phyloP scores from a whole-genome alignment of 2,797 vertebrate genomes.

The Oceanodroma leucorhoa region DNA sequence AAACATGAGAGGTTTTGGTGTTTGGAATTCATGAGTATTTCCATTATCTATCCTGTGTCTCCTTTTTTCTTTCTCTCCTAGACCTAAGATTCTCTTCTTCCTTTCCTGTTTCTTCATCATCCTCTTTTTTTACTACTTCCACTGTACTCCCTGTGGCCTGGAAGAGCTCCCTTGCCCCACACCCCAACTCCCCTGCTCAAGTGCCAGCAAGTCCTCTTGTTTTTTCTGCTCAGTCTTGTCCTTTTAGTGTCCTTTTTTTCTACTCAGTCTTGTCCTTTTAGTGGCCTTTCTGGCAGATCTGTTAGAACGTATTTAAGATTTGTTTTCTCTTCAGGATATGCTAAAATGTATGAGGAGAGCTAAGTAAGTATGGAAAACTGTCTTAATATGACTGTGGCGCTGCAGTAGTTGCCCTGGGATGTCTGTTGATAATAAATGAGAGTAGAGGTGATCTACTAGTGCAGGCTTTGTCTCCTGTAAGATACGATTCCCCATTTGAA shows the following conservation, averaged over 20 bases:
- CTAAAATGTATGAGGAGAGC: not conserved
- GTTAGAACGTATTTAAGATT: not conserved
- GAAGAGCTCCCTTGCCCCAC: not conserved
- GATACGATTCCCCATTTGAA: fast-evolving
- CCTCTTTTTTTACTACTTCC: not conserved
- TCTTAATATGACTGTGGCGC: not conserved
- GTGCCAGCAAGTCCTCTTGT: not conserved
- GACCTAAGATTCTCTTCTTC: not conserved
- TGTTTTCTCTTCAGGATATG: not conserved
- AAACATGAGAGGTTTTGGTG: not conserved
- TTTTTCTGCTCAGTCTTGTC: not conserved
- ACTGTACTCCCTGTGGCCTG: not conserved
- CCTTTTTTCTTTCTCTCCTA: not conserved
- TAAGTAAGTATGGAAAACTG: not conserved
- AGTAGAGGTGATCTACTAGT: not conserved
- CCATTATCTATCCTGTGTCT: not conserved
- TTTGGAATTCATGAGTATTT: not conserved
- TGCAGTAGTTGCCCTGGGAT: not conserved
- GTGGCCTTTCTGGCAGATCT: not conserved
- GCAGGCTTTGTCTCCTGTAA: not conserved
- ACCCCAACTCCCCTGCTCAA: not conserved
- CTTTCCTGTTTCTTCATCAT: not conserved
- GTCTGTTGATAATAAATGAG: not conserved
- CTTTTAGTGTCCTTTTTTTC: not conserved
- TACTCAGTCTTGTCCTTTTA: not conserved